Percentiles rank a stretch among this genome's conserved stretches.
Evolutionary conservation across 2,113 vertebrate species (phyloP).

Genomic region (Emydura subglobosa): DNA sequence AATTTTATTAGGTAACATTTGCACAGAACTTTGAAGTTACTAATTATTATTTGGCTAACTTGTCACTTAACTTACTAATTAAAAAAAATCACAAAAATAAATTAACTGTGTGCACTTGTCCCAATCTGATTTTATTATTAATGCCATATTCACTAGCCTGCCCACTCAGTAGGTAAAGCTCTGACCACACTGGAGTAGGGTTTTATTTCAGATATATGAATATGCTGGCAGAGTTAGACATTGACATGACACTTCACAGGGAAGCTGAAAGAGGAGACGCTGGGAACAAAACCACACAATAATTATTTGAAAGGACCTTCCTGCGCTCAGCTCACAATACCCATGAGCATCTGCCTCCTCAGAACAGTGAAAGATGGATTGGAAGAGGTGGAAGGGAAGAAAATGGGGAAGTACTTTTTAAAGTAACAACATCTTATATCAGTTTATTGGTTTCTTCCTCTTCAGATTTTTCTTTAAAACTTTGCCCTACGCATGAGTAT

Average conservation of each 20-base stretch:
- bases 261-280: slow-evolving; percentile 36
- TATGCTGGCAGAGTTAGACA: slow-evolving; percentile 44
- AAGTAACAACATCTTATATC: slow-evolving; percentile 41
- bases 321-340: slow-evolving; percentile 59
- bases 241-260: slow-evolving; percentile 31
- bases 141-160: neutral
- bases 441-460: neutral
- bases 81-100: neutral
- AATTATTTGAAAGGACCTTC: slow-evolving; percentile 70
- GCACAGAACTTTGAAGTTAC: slow-evolving; percentile 28
- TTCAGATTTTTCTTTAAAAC: neutral
- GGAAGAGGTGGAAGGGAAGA: slow-evolving; percentile 24
- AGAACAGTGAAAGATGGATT: slow-evolving; percentile 51
- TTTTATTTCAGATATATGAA: slow-evolving; percentile 41
- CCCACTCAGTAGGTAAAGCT: neutral
- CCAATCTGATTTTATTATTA: slow-evolving; percentile 34
- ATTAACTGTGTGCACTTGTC: slow-evolving; percentile 28
- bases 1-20: slow-evolving; percentile 45
- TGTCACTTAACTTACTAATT: slow-evolving; percentile 9
- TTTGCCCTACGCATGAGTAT: neutral
- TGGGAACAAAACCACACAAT: slow-evolving; percentile 56
- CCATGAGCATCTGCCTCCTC: slow-evolving; percentile 65
- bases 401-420: slow-evolving; percentile 26
- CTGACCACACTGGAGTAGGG: neutral
- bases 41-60: slow-evolving; percentile 64